Conservation (phyloP, 2,797 vertebrate species). For the Dicrostonyx torquatus region DNA sequence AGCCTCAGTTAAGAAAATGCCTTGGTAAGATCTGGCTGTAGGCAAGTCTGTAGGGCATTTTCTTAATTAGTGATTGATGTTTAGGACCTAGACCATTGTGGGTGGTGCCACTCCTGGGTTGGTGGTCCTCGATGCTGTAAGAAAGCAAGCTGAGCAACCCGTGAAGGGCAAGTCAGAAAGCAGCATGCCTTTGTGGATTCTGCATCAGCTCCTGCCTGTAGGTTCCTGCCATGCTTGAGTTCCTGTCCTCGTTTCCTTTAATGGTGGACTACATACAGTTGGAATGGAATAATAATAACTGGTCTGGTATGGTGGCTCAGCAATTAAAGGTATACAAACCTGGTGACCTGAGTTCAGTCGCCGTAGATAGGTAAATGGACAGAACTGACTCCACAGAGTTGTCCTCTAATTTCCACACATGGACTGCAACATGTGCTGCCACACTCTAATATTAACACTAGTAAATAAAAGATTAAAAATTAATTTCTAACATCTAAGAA, state of each 20-base stretch:
- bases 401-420: background rate
- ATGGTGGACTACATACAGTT: too few relatives aligned
- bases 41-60: background rate
- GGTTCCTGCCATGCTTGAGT: background rate
- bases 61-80: background rate
- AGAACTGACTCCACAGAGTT: background rate
- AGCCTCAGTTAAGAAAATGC: background rate
- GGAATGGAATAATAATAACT: background rate
- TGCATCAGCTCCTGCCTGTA: background rate
- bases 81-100: background rate
- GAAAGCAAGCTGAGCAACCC: background rate
- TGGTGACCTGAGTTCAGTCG: background rate
- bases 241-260: background rate
- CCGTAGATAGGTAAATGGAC: background rate
- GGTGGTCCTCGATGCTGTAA: background rate
- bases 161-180: background rate
- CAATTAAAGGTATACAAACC: background rate
- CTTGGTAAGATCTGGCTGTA: background rate
- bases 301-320: background rate
- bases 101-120: background rate
- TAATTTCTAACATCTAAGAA: slow-evolving; percentile 30
- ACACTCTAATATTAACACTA: background rate
- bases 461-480: background rate
- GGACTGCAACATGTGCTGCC: background rate
- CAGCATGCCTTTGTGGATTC: background rate